These are phyloP conservation scores for Trematocara stigmaticum DNA, from an alignment of 2,113 vertebrate genomes.

Conservation along the genomic window DNA sequence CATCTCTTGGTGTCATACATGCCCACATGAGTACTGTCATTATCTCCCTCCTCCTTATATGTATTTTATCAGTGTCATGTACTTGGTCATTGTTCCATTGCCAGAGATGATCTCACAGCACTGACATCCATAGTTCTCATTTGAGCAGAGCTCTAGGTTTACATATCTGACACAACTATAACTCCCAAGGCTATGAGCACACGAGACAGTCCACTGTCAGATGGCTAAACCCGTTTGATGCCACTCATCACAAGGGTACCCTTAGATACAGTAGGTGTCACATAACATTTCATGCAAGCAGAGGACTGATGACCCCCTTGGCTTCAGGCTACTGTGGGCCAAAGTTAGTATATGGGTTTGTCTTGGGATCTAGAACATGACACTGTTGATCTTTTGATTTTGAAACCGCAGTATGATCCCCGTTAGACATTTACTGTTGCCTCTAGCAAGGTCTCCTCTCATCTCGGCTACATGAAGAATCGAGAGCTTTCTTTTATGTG, in stretches of 20 bases:
- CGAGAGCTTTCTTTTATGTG: constrained; percentile 28
- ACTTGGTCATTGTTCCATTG: constrained; percentile 34
- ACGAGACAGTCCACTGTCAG: constrained; percentile 34
- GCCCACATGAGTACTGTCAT: background rate
- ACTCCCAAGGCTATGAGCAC: constrained; percentile 24
- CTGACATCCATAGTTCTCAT: constrained; percentile 20
- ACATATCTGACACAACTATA: constrained; percentile 24
- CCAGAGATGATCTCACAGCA: constrained; percentile 55
- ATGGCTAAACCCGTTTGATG: constrained; percentile 48
- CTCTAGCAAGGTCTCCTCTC: constrained; percentile 18
- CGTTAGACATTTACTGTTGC: constrained; percentile 13
- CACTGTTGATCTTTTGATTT: constrained; percentile 62
- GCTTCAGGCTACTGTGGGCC: constrained; percentile 26
- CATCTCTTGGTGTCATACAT: background rate
- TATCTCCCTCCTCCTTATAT: background rate
- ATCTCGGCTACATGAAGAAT: background rate
- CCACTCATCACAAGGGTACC: constrained; percentile 17
- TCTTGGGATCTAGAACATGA: constrained; percentile 57
- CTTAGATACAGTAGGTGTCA: constrained; percentile 45
- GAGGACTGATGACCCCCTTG: constrained; percentile 37
- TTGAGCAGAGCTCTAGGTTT: constrained; percentile 54
- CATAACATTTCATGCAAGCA: constrained; percentile 45
- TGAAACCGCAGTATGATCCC: background rate
- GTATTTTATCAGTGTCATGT: constrained; percentile 16
- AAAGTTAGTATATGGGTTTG: constrained; percentile 52